phyloP scores from a whole-genome alignment of 1,140 invertebrate genomes.

The Antheraea mylitta region DNA sequence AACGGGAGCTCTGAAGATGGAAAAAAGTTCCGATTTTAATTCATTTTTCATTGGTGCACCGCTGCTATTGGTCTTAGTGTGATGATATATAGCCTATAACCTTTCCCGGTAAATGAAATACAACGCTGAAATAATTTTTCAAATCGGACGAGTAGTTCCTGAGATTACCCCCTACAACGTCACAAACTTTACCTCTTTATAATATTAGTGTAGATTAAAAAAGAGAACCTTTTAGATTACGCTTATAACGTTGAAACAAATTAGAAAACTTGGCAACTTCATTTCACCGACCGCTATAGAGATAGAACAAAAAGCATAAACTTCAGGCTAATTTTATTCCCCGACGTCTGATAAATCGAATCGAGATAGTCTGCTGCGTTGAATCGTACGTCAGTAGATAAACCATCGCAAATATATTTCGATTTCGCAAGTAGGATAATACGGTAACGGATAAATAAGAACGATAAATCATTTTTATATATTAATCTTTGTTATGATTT shows the following conservation, averaged over 20 bases:
- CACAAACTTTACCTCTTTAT: too few relatives aligned
- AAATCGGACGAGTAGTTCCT: too few relatives aligned
- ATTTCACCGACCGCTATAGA: not conserved
- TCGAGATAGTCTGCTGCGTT: conserved; percentile 22
- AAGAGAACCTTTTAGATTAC: not conserved
- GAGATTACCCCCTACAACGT: too few relatives aligned
- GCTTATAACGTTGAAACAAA: not conserved
- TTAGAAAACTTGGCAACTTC: not conserved
- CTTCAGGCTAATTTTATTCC: conserved; percentile 31
- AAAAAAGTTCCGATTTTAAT: too few relatives aligned
- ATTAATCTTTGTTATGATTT: conserved; percentile 2
- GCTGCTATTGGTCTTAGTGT: too few relatives aligned
- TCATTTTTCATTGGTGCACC: too few relatives aligned
- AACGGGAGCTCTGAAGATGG: too few relatives aligned
- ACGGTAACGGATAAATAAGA: not conserved
- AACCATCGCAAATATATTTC: not conserved
- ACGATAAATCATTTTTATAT: conserved; percentile 6
- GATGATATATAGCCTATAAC: too few relatives aligned
- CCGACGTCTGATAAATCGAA: conserved; percentile 23
- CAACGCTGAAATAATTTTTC: too few relatives aligned
- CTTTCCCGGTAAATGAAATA: too few relatives aligned
- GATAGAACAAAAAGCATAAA: conserved; percentile 17
- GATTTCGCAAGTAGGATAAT: conserved; percentile 10
- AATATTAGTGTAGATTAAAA: too few relatives aligned
- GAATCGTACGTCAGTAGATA: conserved; percentile 5